Percentiles rank a stretch among this genome's conserved stretches.
These are phyloP conservation scores for Mythimna loreyi DNA, from an alignment of 2,888 invertebrate genomes.

Conservation along the genomic window DNA sequence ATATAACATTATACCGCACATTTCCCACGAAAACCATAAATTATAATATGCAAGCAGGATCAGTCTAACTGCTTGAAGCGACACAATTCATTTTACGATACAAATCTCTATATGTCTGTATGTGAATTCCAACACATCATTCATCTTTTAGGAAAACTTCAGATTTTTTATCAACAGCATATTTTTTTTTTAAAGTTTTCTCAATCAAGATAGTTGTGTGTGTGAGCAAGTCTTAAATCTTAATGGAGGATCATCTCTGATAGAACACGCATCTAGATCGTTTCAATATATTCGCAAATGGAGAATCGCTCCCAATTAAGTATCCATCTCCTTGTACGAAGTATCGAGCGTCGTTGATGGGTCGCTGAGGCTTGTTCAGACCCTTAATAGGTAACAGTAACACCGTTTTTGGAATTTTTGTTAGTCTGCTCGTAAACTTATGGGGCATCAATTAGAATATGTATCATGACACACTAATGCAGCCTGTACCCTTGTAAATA, in stretches of 20 bases:
- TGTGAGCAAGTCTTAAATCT: conserved; percentile 15
- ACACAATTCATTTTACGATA: not conserved
- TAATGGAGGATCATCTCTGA: conserved; percentile 40
- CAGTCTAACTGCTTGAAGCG: not conserved
- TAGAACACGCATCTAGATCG: conserved; percentile 57
- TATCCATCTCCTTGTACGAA: conserved; percentile 63
- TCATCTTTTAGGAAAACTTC: not conserved
- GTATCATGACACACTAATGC: conserved; percentile 46
- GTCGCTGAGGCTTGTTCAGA: conserved; percentile 55
- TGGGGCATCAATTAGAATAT: conserved; percentile 48
- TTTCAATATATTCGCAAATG: conserved; percentile 61
- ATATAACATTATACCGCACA: not conserved
- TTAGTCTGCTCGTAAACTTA: conserved; percentile 56
- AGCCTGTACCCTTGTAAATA: conserved; percentile 35
- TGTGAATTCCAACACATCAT: not conserved
- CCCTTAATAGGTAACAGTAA: conserved; percentile 63
- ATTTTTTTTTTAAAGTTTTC: conserved; percentile 9
- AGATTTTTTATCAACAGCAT: not conserved
- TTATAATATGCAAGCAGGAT: conserved; percentile 1
- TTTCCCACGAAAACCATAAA: not conserved
- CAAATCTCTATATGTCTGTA: not conserved
- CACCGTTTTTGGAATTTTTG: conserved; percentile 66
- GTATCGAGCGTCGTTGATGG: conserved; percentile 52
- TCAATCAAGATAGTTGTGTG: not conserved
- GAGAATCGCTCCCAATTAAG: conserved; percentile 66